Base-by-base conservation (phyloP, 2,113 vertebrate species). In the Saiga tatarica region DNA sequence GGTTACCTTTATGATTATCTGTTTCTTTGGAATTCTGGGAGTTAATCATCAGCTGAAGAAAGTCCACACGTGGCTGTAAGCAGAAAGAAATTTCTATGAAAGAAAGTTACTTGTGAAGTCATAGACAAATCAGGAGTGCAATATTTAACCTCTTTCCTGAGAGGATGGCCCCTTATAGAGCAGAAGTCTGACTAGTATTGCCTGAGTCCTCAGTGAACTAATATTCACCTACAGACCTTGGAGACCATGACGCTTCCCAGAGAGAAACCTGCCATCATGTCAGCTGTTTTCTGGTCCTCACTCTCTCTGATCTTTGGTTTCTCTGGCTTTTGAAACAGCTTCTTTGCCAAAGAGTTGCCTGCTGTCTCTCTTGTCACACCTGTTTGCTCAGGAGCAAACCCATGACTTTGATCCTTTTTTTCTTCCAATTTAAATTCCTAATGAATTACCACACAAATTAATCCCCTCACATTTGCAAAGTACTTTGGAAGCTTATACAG, bases 31-130 rank as follows among this genome's bases (percentile, higher is more conserved):
- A 97, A 3, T 98, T 98, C 97, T 99, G 99, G 90, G 99, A 98
- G 50, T 99, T 99, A 0, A 99, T 98, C 99, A 99, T 99, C 62
- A 99, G 83, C 98, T 99, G 83, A 59, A 85, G 83, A 11, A 85
- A 12, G 26, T 85, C 83, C 55, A 85, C 55, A 42, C 83, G 36
- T 28, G 97, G 98, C 99, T 99, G 89, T 36, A 84, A 94, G 74
- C 13, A 95, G 64, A 96, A 97, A 85, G 14, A 92, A 52, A 12
- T 39, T 64, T 78, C 30, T 76, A n/a, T 62, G 57, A 21, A 1
- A 14, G 17, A 60, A 59, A 7, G 6, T 87, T 6, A 96, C 5
- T 59, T 33, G 9, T 23, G 81, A 64, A 74, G 5, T 16, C 6
- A 79, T n/a, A 74, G 62, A 11, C 33, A 62, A 85, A 60, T 76